Base-by-base conservation (phyloP, 2,888 invertebrate genomes). In the Cryptus viduatorius region DNA sequence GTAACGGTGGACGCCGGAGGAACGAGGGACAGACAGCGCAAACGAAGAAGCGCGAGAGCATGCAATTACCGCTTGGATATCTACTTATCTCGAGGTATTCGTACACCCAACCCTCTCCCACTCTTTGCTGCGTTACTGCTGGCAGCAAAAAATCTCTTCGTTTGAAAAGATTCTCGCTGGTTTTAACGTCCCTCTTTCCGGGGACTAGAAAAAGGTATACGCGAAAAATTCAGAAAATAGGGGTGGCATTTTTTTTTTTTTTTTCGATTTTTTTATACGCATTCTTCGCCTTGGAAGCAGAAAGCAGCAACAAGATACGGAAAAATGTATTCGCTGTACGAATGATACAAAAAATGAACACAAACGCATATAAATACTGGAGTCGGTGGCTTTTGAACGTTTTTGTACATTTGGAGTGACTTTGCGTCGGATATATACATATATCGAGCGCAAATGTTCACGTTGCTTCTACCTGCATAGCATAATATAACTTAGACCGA, bases 21-120 rank as follows among this genome's bases (percentile, higher is more conserved):
- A 48, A n/a, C 24, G 37, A 71, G 76, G 69, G 24, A 50, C 46
- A 75, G 65, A 56, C 59, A 64, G 73, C 37, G 73, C 53, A 69
- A 75, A 76, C 42, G 61, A 48, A 72, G 78, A 65, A 64, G 83
- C 77, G 83, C 86, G 86, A 85, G 80, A 85, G 85, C 86, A 86
- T 86, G 88, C 89, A 90, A 90, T 90, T 90, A 89, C 87, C 82
- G 87, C 86, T 86, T 82, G 85, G 86, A 86, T 84, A 84, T 84
- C 84, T 81, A 81, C 84, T 84, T 84, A 81, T 84, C 84, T 84
- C 77, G 73, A 77, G 77, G 78, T 80, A 84, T 84, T 84, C 73
- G 79, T 71, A 71, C 76, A 76, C 71, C 77, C 73, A 29, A 37
- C 37, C 37, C 29, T 31, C 24, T 29, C 31, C 61, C 61, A 48